Evolutionary conservation across 2,888 invertebrate species (phyloP), one percentile per base, ranked within the genome.

Genomic region (Zygogramma bicolorata): DNA sequence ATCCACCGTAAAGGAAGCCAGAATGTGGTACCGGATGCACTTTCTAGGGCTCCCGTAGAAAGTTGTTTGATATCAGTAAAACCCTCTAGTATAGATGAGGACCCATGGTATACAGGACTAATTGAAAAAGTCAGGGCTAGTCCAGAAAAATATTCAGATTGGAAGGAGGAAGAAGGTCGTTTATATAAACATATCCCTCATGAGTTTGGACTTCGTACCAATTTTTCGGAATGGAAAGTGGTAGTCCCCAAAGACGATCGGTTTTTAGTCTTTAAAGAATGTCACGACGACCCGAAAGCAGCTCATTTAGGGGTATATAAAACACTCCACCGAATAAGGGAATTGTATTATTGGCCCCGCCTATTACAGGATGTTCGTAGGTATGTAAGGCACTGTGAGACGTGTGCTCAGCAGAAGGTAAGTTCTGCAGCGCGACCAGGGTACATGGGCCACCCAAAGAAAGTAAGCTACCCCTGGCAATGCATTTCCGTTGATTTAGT

Each of bases 171-270:
- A 58, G 46, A 69, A n/a, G 46, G 18, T 22, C 65, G 29, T 10
- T 31, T 73, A 34, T 75, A 59, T 59, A 72, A 70, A 60, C 42
- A 63, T 63, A 29, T 59, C 2, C 27, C 63, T 2, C n/a, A n/a
- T 6, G 61, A 70, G 27, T 10, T 60, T 18, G 20, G 66, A 1
- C 34, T 74, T 15, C 13, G 40, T n/a, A 70, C 46, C 4, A 77
- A 75, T 53, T 22, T 53, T 34, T 49, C 66, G 2, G 77, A 78
- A 40, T 79, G 80, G 79, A 79, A 79, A 67, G 42, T 74, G 10
- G 38, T 79, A 2, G 75, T 79, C 1, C 79, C 80, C 15, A 74
- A 74, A 62, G 3, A 6, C 13, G 71, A 73, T 46, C n/a, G 78
- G 13, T 22, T 10, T 0, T 13, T 66, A 13, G 46, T 79, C 29